Evolutionary conservation across 1,140 invertebrate species (phyloP).

Genomic region (Xylocopa sonorina): DNA sequence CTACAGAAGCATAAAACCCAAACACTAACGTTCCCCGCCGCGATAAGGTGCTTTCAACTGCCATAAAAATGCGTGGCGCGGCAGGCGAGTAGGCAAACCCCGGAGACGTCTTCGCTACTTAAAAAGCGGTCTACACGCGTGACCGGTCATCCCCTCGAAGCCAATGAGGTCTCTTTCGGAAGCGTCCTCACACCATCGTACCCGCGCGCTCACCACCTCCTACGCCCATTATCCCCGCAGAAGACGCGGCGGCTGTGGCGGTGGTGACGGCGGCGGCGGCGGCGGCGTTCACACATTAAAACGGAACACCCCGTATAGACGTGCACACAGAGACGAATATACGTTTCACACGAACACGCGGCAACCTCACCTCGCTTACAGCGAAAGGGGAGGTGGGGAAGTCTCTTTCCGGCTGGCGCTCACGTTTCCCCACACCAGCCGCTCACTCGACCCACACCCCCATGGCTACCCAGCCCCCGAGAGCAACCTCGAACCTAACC

Average conservation of each 20-base stretch:
- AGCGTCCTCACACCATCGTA: conserved; percentile 14
- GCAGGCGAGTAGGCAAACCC: background rate
- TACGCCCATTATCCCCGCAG: conserved; percentile 29
- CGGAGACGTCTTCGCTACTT: background rate
- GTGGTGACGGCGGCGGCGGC: no score
- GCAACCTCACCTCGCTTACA: conserved; percentile 67
- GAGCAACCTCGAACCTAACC: conserved; percentile 67
- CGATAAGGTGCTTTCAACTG: background rate
- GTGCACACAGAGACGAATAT: conserved; percentile 51
- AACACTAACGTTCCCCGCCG: no score
- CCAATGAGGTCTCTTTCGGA: conserved; percentile 49
- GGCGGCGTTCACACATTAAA: conserved; percentile 38
- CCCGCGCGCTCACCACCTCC: background rate
- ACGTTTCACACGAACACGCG: conserved; percentile 60
- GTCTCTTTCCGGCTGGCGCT: conserved; percentile 70
- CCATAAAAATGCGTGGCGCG: background rate
- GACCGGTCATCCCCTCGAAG: conserved; percentile 39
- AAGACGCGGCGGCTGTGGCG: no score
- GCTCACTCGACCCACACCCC: conserved; percentile 57
- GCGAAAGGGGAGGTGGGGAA: conserved; percentile 46
- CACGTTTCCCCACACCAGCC: conserved; percentile 68
- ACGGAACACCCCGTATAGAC: conserved; percentile 54
- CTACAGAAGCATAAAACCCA: background rate
- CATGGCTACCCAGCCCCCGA: conserved; percentile 53
- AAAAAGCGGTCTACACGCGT: conserved; percentile 40